These are phyloP conservation scores for Heliconius erato DNA, from an alignment of 2,888 invertebrate genomes.

Conservation along the genomic window DNA sequence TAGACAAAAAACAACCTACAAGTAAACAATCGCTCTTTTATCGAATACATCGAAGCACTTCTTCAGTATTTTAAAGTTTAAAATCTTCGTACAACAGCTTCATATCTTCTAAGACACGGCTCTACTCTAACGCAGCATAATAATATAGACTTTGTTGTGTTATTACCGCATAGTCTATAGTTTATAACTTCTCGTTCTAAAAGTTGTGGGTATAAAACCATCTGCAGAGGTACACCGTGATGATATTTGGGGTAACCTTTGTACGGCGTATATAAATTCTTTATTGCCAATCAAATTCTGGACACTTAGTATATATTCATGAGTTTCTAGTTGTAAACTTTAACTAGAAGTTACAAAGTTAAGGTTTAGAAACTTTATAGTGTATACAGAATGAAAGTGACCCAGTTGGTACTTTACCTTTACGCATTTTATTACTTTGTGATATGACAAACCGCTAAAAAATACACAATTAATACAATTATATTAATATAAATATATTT, in stretches of 20 bases:
- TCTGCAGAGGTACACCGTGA: background rate
- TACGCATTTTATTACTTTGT: background rate
- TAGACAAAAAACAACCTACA: background rate
- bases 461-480: too few species aligned
- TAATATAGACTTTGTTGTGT: slow-evolving; percentile 3
- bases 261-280: slow-evolving; percentile 15
- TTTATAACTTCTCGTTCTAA: slow-evolving; percentile 4
- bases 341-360: slow-evolving; percentile 6
- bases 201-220: slow-evolving; percentile 12
- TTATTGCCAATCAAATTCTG: slow-evolving; percentile 20
- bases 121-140: background rate
- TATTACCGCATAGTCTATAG: background rate
- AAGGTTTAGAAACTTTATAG: background rate
- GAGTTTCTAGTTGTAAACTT: slow-evolving; percentile 10
- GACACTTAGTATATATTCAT: slow-evolving; percentile 22
- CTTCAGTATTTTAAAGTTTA: background rate
- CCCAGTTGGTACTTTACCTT: background rate
- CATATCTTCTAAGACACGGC: background rate
- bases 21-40: background rate
- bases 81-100: background rate
- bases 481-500: too few species aligned
- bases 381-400: background rate
- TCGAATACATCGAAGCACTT: background rate
- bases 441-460: too few species aligned
- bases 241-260: slow-evolving; percentile 19